Percentiles rank a stretch among this genome's conserved stretches.
Conservation (phyloP, 2,888 invertebrate species). For the Brachyopa scutellaris region DNA sequence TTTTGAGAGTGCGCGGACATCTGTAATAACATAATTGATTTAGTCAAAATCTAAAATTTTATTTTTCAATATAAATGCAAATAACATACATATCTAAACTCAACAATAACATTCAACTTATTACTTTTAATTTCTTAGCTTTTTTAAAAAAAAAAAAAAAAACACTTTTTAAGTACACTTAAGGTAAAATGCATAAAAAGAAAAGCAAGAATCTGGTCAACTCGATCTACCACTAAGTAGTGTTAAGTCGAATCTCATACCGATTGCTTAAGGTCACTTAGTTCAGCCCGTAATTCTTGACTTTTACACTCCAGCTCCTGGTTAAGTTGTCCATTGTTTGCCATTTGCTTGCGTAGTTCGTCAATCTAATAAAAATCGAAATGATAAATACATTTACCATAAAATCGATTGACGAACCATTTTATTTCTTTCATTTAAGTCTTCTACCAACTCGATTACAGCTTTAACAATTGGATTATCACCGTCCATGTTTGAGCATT, state of each 20-base stretch:
- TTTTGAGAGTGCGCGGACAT: not conserved
- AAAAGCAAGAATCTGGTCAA: slow-evolving; percentile 2
- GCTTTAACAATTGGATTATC: slow-evolving; percentile 59
- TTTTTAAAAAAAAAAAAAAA: no score
- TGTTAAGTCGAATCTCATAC: slow-evolving; percentile 39
- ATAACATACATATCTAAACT: not conserved
- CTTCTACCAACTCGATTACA: slow-evolving; percentile 27
- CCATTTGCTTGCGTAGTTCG: slow-evolving; percentile 18
- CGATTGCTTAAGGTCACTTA: slow-evolving; percentile 47
- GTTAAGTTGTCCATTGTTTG: not conserved
- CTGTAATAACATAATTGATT: slow-evolving; percentile 38
- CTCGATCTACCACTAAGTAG: not conserved
- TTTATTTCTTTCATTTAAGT: slow-evolving; percentile 2
- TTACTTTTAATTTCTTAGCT: not conserved
- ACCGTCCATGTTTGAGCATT: not conserved
- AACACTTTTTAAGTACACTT: slow-evolving; percentile 32
- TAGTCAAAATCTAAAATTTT: slow-evolving; percentile 14
- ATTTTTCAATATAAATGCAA: slow-evolving; percentile 15
- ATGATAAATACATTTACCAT: not conserved
- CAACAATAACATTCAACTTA: not conserved
- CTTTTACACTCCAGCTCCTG: slow-evolving; percentile 10
- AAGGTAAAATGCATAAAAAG: slow-evolving; percentile 14
- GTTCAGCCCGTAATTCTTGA: slow-evolving; percentile 9
- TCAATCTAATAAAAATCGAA: slow-evolving; percentile 15
- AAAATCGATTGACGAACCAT: no score